Evolutionary conservation across 2,888 invertebrate species (phyloP).

Genomic region (Sesamia inferens): DNA sequence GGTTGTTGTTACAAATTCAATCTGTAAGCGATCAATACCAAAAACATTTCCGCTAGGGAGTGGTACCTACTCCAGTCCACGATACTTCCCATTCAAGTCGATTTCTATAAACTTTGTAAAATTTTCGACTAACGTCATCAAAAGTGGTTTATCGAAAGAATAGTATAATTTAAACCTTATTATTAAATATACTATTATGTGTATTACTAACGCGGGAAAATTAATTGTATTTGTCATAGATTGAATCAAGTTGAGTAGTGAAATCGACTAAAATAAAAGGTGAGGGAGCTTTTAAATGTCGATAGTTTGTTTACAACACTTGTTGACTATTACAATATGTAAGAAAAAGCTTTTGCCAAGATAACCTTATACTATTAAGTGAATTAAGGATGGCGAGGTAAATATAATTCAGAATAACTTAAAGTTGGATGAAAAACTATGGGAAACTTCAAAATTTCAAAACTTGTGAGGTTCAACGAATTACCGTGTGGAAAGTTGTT

Average conservation of each 20-base stretch:
- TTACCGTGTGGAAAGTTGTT: too few species aligned
- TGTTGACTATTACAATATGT: not conserved
- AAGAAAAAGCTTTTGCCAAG: not conserved
- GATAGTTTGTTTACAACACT: constrained; percentile 9
- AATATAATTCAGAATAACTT: not conserved
- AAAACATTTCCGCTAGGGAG: not conserved
- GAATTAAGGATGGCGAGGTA: not conserved
- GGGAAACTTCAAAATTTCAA: too few species aligned
- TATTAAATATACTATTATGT: not conserved
- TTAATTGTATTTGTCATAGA: not conserved
- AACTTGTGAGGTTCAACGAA: too few species aligned
- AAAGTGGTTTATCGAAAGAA: not conserved
- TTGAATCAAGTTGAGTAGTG: not conserved
- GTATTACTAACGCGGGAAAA: not conserved
- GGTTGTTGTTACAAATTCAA: not conserved
- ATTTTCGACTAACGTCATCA: not conserved
- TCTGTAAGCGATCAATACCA: not conserved
- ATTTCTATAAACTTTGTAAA: not conserved
- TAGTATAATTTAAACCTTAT: not conserved
- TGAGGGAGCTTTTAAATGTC: not conserved
- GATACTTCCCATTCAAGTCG: not conserved
- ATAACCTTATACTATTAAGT: not conserved
- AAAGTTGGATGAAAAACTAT: too few species aligned
- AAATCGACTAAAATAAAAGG: not conserved
- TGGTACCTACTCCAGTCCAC: not conserved